Base-by-base conservation (phyloP, 2,113 vertebrate genomes). In the Rhinoptilus africanus region DNA sequence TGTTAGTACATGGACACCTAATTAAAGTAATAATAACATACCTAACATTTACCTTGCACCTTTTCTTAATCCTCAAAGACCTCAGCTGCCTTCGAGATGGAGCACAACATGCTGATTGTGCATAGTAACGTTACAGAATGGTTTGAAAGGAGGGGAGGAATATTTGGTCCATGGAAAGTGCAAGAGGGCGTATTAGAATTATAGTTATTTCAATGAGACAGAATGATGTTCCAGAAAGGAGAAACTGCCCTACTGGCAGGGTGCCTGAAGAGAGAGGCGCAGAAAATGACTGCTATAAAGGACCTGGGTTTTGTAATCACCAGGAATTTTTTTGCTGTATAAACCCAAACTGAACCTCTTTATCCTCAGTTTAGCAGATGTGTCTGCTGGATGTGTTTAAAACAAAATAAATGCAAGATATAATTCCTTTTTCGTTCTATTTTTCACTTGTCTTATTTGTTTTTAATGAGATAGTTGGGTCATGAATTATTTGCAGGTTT, bases 1-100 rank as follows among this genome's bases (percentile, higher is more conserved):
- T 89, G 62, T 62, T 85, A 64, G 53, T 28, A 73, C 84, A 57
- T 30, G 51, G 66, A 82, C 54, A 47, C 19, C 53, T 85, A 89
- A 94, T 85, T 95, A 79, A 89, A 43, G 32, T 66, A 87, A 60
- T 75, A 93, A 87, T 60, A 92, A 43, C 43, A 53, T 32, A 75
- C 37, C 50, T 84, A 89, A 85, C 62, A 89, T 91, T 94, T 95
- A 89, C 74, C 28, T 85, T 72, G 24, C 63, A 69, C 77, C 32
- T 96, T 94, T 76, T 68, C 43, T 64, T 96, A 85, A 85, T 92
- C 71, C 81, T 94, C 66, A 51, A 79, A 89, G 77, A 66, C 69
- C 39, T 93, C 77, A 91, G 13, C 45, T 84, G 73, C 66, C 48
- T 93, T 47, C 1, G 6, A 62, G 69, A 66, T 47, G 27, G 62